A percentile compares a stretch with the other conserved stretches of the same genome.
These are phyloP conservation scores for Drosophila melanica DNA, from an alignment of 1,140 invertebrate genomes.

Conservation along the genomic window DNA sequence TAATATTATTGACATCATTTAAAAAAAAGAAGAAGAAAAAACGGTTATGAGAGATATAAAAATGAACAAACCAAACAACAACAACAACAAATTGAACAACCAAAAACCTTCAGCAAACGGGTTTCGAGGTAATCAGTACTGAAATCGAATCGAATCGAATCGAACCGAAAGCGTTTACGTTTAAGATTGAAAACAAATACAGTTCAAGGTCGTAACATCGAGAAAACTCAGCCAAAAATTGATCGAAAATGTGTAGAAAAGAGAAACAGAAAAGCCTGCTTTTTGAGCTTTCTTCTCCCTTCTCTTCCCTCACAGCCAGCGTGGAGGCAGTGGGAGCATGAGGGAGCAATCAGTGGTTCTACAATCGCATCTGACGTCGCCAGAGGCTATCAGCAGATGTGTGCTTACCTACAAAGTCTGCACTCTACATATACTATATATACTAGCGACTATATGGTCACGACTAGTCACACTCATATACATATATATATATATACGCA, in stretches of 20 bases:
- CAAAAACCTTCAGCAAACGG: constrained; percentile 32
- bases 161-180: constrained; percentile 14
- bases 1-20: constrained; percentile 13
- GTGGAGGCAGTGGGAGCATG: neutral
- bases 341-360: neutral
- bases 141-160: constrained; percentile 34
- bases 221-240: neutral
- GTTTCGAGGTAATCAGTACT: constrained; percentile 31
- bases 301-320: no score
- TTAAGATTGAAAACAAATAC: constrained; percentile 3
- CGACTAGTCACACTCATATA: neutral
- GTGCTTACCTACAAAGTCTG: constrained; percentile 23
- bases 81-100: neutral
- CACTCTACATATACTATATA: constrained; percentile 5
- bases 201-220: constrained; percentile 36
- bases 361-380: constrained; percentile 18
- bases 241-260: neutral
- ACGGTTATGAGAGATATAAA: constrained; percentile 10
- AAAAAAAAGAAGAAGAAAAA: no score
- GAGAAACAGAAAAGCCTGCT: neutral
- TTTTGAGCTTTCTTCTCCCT: neutral
- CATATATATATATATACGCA: constrained; percentile 4
- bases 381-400: constrained; percentile 26
- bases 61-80: constrained; percentile 10
- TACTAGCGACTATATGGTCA: neutral